phyloP scores from a whole-genome alignment of 2,113 vertebrate genomes.

The Grammomys dolichurus region DNA sequence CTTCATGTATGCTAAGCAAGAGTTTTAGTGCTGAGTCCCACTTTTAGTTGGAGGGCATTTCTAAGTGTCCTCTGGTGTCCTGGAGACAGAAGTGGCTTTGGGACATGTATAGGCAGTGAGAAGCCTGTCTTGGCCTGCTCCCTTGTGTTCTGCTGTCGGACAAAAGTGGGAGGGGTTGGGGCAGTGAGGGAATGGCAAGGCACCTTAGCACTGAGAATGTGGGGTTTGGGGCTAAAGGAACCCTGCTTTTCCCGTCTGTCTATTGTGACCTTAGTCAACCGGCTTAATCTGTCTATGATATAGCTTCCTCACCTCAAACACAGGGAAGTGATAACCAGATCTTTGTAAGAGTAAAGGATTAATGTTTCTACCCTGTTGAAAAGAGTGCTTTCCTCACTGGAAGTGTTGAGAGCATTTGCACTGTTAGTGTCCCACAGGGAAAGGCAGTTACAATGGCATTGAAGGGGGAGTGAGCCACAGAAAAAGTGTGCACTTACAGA shows the following conservation, averaged over 20 bases:
- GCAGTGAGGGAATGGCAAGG: background rate
- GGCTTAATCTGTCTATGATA: background rate
- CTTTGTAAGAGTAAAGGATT: background rate
- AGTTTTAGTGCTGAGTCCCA: too few relatives aligned
- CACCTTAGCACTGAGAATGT: background rate
- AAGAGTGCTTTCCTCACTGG: background rate
- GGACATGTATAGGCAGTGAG: background rate
- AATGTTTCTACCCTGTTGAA: background rate
- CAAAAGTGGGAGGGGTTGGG: background rate
- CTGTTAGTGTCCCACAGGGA: background rate
- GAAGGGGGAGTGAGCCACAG: background rate
- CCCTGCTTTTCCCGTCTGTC: background rate
- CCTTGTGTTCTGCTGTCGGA: background rate
- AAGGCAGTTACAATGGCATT: background rate
- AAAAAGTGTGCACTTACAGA: too few relatives aligned
- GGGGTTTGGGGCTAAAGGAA: background rate
- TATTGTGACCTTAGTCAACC: background rate
- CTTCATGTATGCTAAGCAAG: background rate
- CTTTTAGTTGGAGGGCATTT: background rate
- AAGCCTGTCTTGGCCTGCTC: background rate
- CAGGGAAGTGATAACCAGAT: background rate
- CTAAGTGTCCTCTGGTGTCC: background rate
- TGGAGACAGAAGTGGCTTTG: background rate
- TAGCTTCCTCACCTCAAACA: background rate
- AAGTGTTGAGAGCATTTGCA: background rate